phyloP scores from a whole-genome alignment of 2,113 vertebrate genomes.

The Phocoena sinus region DNA sequence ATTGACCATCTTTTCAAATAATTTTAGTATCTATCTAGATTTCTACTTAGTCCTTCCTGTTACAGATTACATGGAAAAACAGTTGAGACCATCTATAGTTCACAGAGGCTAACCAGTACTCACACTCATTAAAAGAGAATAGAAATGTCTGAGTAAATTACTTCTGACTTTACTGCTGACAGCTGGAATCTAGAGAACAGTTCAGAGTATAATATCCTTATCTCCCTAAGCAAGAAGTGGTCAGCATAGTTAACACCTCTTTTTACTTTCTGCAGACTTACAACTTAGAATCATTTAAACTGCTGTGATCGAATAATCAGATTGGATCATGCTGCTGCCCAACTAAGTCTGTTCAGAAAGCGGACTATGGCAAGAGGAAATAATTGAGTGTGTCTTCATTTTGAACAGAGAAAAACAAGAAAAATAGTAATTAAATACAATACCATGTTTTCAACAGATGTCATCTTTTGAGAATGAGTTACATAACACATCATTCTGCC shows the following conservation, averaged over 20 bases:
- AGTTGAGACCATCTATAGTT: neutral
- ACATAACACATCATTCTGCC: neutral
- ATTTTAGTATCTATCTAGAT: neutral
- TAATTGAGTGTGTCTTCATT: neutral
- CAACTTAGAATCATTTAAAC: neutral
- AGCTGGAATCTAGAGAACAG: neutral
- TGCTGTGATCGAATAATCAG: neutral
- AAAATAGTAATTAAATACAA: neutral
- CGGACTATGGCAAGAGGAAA: neutral
- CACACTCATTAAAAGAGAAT: neutral
- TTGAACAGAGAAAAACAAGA: neutral
- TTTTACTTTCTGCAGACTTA: neutral
- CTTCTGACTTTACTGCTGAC: neutral
- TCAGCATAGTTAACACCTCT: neutral
- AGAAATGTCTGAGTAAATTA: constrained; percentile 21
- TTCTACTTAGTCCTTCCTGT: constrained; percentile 5
- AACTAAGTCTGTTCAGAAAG: neutral
- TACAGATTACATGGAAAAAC: neutral
- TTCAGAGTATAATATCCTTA: neutral
- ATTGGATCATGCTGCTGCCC: neutral
- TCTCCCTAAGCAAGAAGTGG: neutral
- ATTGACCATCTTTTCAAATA: neutral
- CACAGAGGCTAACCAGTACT: neutral
- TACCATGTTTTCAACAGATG: neutral
- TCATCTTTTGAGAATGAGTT: neutral